Conservation (phyloP, 2,797 vertebrate species). For the Eleutherodactylus coqui region DNA sequence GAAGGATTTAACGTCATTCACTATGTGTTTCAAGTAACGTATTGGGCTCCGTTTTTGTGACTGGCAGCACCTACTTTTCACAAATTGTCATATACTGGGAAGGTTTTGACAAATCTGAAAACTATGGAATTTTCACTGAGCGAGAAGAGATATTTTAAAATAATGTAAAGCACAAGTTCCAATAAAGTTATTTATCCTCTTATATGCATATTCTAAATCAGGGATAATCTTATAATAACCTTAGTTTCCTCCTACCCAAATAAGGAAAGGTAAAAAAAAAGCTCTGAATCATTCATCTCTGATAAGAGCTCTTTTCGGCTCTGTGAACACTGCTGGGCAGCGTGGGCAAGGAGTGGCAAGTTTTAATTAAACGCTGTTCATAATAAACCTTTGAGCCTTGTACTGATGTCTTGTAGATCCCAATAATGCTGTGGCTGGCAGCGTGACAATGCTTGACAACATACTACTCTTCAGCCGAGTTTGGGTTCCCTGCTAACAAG, state of each 20-base stretch:
- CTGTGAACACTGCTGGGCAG: slow-evolving; percentile 54
- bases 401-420: slow-evolving; percentile 64
- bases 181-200: not conserved
- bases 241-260: not conserved
- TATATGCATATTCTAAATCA: not conserved
- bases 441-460: slow-evolving; percentile 60
- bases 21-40: not conserved
- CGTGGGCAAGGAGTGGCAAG: slow-evolving; percentile 57
- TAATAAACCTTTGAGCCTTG: slow-evolving; percentile 70
- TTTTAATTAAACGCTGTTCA: slow-evolving; percentile 75
- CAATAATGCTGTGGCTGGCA: slow-evolving; percentile 65
- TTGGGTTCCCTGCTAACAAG: slow-evolving; percentile 68
- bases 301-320: slow-evolving; percentile 52
- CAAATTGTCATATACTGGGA: not conserved
- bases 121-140: too few relatives aligned
- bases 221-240: not conserved
- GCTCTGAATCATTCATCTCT: slow-evolving; percentile 24
- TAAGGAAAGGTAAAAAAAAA: slow-evolving; percentile 4
- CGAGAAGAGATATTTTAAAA: not conserved
- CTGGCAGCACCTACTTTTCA: not conserved
- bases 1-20: too few relatives aligned
- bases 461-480: slow-evolving; percentile 65
- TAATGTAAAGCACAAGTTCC: not conserved
- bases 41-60: not conserved
- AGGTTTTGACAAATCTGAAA: not conserved